Percentiles rank a stretch among this genome's conserved stretches.
These are phyloP conservation scores for Ivindomyrus marchei DNA, from an alignment of 2,113 vertebrate genomes.

Conservation along the genomic window DNA sequence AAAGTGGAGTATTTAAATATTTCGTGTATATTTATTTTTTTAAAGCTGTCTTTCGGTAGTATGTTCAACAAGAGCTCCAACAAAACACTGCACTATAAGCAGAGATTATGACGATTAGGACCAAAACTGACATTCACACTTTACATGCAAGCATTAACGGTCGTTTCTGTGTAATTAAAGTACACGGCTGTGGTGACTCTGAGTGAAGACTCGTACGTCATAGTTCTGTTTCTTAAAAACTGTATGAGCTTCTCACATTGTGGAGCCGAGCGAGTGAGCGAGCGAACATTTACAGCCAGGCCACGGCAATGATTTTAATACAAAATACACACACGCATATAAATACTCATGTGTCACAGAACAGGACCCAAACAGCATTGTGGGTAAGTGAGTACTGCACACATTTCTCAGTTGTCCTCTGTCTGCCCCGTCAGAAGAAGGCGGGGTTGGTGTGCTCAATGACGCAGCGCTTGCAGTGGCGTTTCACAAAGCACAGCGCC, in stretches of 20 bases:
- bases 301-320: background rate
- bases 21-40: background rate
- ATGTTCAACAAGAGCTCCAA: background rate
- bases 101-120: background rate
- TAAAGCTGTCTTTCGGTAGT: background rate
- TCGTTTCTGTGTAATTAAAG: background rate
- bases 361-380: background rate
- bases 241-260: background rate
- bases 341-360: background rate
- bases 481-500: conserved; percentile 77
- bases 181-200: background rate
- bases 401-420: background rate
- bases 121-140: background rate
- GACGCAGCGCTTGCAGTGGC: conserved; percentile 79
- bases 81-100: background rate
- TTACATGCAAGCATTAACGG: background rate
- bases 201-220: background rate
- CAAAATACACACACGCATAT: conserved; percentile 5
- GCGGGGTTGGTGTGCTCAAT: conserved; percentile 87
- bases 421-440: conserved; percentile 66
- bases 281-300: background rate
- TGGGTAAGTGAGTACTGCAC: conserved; percentile 16
- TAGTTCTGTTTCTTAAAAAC: background rate
- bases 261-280: background rate
- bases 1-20: background rate